Evolutionary conservation across 2,797 vertebrate genomes (phyloP), one percentile per base, ranked within the genome.

Genomic region (Natrix natrix): DNA sequence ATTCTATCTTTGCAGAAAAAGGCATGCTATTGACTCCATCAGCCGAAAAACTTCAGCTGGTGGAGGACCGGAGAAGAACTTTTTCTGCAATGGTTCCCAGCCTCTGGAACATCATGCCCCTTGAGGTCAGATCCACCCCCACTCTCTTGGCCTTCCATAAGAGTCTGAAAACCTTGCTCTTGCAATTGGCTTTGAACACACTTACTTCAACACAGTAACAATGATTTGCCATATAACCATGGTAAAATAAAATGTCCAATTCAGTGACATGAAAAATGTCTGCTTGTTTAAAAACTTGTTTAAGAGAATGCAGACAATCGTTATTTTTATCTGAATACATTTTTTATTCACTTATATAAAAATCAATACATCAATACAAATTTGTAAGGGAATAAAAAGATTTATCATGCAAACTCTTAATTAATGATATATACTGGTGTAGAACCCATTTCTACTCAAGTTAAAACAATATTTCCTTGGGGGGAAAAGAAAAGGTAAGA

Each of bases 391-490:
- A 97, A 94, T 96, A 96, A 96, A 97, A 96, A 96, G 96, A 96
- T 94, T 96, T 96, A 97, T 94, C 97, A 96, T 96, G 96, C 97
- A 97, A 97, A 97, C 94, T 97, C 97, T 92, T 95, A 94, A 96
- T 96, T 96, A 97, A 93, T 93, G 97, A 87, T 96, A 96, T 93
- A 94, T 96, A 97, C 97, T 95, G 95, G 90, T 95, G 90, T 92
- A 95, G 97, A 97, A 97, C 97, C 97, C 96, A 96, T 91, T 96
- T 97, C 95, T 96, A 96, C 97, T 96, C 94, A 95, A 97, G 95
- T 97, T 97, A 97, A 97, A 97, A 98, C 92, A 94, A 96, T 92
- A 94, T 97, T 97, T 94, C 60, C 32, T 95, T 95, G 32, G 32
- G 32, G 32, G 66, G 13, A 4, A 4, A 3, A 87, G 54, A 66